These are phyloP conservation scores for Vulpes vulpes DNA, from an alignment of 2,113 vertebrate genomes.

Conservation along the genomic window DNA sequence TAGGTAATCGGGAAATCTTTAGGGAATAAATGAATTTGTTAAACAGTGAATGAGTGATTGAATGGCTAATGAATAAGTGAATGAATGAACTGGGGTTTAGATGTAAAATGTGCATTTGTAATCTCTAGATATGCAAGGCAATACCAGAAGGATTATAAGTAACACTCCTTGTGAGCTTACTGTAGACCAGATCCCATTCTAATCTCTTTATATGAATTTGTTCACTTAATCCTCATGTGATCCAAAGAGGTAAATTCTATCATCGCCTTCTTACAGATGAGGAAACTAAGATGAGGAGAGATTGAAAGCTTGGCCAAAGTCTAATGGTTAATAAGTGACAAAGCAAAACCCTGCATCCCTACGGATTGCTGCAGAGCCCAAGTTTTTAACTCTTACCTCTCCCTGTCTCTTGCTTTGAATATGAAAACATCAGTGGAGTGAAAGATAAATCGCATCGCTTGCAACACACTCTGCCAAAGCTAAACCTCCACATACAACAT, in stretches of 20 bases:
- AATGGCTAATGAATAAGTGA: neutral
- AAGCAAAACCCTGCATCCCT: neutral
- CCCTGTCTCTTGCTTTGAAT: neutral
- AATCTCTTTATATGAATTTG: constrained; percentile 15
- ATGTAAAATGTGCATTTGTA: neutral
- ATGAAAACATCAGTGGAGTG: neutral
- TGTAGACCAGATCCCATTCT: neutral
- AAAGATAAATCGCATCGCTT: neutral
- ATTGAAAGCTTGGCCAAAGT: neutral
- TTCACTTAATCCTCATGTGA: neutral
- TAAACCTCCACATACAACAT: neutral
- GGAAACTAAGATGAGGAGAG: constrained; percentile 5
- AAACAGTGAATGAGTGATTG: neutral
- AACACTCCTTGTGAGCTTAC: neutral
- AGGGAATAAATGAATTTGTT: constrained; percentile 24
- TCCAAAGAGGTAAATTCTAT: neutral
- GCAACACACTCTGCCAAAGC: neutral
- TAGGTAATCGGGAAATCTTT: constrained; percentile 3
- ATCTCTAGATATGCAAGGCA: neutral
- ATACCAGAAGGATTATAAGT: neutral
- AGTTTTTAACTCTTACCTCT: neutral
- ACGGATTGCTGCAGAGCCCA: neutral
- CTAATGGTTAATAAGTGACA: neutral
- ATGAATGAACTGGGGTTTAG: neutral
- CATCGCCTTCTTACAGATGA: neutral